Base-by-base conservation (phyloP, 2,113 vertebrate genomes). In the Grammomys surdaster region DNA sequence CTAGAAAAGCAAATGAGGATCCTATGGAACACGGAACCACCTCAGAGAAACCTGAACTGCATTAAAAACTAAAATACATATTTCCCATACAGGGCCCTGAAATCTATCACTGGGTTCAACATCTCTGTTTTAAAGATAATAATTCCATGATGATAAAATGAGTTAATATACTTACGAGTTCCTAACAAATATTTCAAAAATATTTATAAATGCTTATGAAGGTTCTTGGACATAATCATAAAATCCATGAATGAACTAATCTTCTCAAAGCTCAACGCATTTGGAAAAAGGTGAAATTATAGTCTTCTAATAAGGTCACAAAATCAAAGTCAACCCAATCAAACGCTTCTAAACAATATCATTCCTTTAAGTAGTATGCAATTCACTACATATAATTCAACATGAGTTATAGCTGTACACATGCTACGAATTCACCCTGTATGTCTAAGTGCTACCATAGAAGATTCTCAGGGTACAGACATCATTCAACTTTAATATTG, bases 401-500 rank as follows among this genome's bases (percentile, higher is more conserved):
- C 63, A 67, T 20, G 86, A 72, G 90, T 69, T 43, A 14, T 46
- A 93, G 87, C 36, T 12, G 9, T 4, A 17, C 22, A 4, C 31
- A 43, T 65, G 93, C 78, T 75, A 90, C 36, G 40, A 94, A 85
- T 90, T 36, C 1, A 86, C 20, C 54, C 95, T 43, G 54, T 17
- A 78, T 26, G 2, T 31, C 56, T 84, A 86, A 43, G 94, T 40
- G 54, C 46, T 80, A 58, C 22, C 69, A 1, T 93, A n/a, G 33
- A 65, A 92, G 56, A 95, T 82, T 77, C 58, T 36, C n/a, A 3
- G 20, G 31, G 16, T 80, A 86, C 22, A 86, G 69, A 65, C 36
- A 70, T 95, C 95, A 96, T 92, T 70, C 58, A 48, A 86, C 24
- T 82, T 91, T 56, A 85, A 95, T 84, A 95, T 88, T 94, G 88